phyloP scores from a whole-genome alignment of 2,888 invertebrate genomes.

The Lottia scabra region DNA sequence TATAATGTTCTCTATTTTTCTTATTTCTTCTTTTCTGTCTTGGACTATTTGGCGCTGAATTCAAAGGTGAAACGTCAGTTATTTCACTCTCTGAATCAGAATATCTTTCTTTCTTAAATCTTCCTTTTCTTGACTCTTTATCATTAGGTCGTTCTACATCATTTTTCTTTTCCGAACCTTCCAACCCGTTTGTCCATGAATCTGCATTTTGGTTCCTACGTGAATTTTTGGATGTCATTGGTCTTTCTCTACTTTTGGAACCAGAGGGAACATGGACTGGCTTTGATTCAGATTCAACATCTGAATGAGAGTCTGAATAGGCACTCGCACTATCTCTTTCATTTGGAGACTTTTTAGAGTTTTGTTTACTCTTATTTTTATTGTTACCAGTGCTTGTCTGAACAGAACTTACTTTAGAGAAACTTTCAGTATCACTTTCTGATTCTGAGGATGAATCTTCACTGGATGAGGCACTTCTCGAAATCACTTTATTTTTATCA shows the following conservation, averaged over 20 bases:
- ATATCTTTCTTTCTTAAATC: constrained; percentile 27
- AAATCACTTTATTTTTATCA: constrained; percentile 10
- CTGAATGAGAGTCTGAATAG: constrained; percentile 14
- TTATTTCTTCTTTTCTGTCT: constrained; percentile 8
- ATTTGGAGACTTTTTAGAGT: constrained; percentile 13
- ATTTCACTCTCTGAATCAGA: constrained; percentile 61
- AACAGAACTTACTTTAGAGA: not conserved
- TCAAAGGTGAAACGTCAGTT: constrained; percentile 61
- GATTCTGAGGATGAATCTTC: not conserved
- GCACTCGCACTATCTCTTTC: constrained; percentile 18
- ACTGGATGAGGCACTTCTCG: constrained; percentile 2
- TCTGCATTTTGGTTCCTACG: constrained; percentile 20
- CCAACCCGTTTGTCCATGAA: not conserved
- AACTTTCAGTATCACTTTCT: not conserved
- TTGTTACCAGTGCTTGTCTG: not conserved
- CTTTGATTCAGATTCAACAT: constrained; percentile 15
- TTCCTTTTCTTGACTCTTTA: constrained; percentile 24
- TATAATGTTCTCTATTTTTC: constrained; percentile 14
- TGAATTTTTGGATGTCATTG: constrained; percentile 37
- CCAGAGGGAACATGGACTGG: constrained; percentile 9
- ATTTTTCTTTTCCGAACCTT: not conserved
- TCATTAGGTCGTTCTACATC: constrained; percentile 13
- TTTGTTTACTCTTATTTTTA: not conserved
- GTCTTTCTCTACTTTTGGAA: constrained; percentile 21
- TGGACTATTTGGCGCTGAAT: constrained; percentile 49